Percentiles rank a stretch among this genome's conserved stretches.
phyloP scores from a whole-genome alignment of 2,113 vertebrate genomes.

The Circaetus cinerascens region DNA sequence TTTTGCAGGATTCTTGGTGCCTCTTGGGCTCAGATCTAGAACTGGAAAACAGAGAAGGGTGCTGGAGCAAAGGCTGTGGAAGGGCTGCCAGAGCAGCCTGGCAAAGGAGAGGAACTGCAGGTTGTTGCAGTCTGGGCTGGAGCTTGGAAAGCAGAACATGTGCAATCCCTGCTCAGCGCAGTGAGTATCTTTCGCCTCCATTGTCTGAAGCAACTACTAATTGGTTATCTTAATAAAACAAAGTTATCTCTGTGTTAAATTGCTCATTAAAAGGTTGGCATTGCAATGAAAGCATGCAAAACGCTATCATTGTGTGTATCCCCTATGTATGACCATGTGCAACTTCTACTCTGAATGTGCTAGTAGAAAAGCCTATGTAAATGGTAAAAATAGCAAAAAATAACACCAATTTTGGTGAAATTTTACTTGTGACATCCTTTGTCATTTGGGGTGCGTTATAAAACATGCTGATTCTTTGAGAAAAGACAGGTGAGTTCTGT shows the following conservation, averaged over 20 bases:
- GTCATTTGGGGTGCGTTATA: not conserved
- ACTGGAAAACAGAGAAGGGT: not conserved
- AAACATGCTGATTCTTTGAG: not conserved
- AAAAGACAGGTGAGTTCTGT: not conserved
- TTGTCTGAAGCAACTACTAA: not conserved
- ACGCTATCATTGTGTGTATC: not conserved
- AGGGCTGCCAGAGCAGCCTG: not conserved
- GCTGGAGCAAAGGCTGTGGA: not conserved
- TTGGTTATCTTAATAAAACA: not conserved
- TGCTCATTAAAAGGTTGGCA: not conserved
- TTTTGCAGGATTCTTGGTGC: not conserved
- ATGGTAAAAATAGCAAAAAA: not conserved
- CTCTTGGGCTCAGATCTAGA: not conserved
- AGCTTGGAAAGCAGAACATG: not conserved
- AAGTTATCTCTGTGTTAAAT: not conserved
- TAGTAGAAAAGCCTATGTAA: not conserved
- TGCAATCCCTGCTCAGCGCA: no score
- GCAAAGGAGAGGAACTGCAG: no score
- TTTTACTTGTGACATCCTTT: not conserved
- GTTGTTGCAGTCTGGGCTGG: not conserved
- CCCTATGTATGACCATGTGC: fast-evolving
- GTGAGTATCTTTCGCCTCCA: not conserved
- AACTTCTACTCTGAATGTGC: no score
- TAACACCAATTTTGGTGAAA: not conserved
- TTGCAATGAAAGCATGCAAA: not conserved